Percentiles rank a stretch among this genome's conserved stretches.
phyloP scores from a whole-genome alignment of 2,888 invertebrate species.

The Ephialtes manifestator region DNA sequence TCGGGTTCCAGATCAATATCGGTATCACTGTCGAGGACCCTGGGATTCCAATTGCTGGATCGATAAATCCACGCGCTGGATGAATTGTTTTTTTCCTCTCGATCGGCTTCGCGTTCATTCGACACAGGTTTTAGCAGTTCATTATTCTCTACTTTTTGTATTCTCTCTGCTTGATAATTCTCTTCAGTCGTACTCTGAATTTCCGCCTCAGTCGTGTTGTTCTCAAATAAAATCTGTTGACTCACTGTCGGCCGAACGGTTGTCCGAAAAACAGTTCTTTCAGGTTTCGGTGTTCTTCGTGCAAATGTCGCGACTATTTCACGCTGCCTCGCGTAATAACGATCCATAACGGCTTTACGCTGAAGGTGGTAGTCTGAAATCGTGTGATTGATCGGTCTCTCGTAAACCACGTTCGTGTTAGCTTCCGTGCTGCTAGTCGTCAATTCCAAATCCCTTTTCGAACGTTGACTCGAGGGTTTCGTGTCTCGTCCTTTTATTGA shows the following conservation, averaged over 20 bases:
- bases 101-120: not conserved
- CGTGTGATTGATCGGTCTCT: constrained; percentile 68
- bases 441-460: constrained; percentile 18
- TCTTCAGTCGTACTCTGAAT: not conserved
- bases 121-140: not conserved
- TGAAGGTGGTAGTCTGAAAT: constrained; percentile 74
- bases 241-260: not conserved
- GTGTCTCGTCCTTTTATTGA: constrained; percentile 80
- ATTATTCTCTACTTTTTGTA: not conserved
- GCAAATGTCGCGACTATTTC: constrained; percentile 72
- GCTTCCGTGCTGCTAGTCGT: constrained; percentile 28
- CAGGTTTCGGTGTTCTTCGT: constrained; percentile 27
- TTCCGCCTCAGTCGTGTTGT: not conserved
- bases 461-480: constrained; percentile 23
- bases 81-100: not conserved
- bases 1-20: constrained; percentile 40
- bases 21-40: constrained; percentile 2
- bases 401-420: constrained; percentile 46
- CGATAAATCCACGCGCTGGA: constrained; percentile 11
- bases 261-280: not conserved
- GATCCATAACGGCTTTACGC: constrained; percentile 78
- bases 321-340: constrained; percentile 74
- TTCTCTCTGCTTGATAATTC: constrained; percentile 3
- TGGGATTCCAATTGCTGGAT: constrained; percentile 36
- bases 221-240: not conserved